A percentile compares a stretch with the other conserved stretches of the same genome.
phyloP scores from a whole-genome alignment of 2,888 invertebrate genomes.

The Brachyptera risi region DNA sequence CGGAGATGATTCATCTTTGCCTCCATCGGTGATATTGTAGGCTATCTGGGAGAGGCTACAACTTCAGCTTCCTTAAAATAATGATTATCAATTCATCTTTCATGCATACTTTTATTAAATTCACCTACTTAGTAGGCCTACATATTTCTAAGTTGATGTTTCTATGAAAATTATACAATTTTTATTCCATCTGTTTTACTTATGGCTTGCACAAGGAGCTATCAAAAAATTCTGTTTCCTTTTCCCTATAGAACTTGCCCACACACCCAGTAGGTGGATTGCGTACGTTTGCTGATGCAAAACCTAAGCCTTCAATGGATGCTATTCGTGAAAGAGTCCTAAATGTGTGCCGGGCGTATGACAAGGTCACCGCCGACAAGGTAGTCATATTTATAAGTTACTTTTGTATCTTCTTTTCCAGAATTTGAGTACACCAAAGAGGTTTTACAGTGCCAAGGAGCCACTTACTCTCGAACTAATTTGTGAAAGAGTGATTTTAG shows the following conservation, averaged over 20 bases:
- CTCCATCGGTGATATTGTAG: too few relatives aligned
- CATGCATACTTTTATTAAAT: too few relatives aligned
- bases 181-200: too few relatives aligned
- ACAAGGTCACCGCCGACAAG: slow-evolving; percentile 84
- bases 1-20: too few relatives aligned
- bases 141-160: too few relatives aligned
- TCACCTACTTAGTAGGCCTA: too few relatives aligned
- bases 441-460: slow-evolving; percentile 62
- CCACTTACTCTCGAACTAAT: slow-evolving; percentile 81
- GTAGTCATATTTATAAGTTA: slow-evolving; percentile 59
- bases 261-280: slow-evolving; percentile 24
- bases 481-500: slow-evolving; percentile 85
- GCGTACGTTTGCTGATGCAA: slow-evolving; percentile 42
- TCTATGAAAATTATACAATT: too few relatives aligned
- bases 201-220: too few relatives aligned
- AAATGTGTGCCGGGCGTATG: slow-evolving; percentile 82
- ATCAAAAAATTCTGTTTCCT: too few relatives aligned
- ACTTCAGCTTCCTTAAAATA: too few relatives aligned
- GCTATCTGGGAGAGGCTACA: too few relatives aligned
- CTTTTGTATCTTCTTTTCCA: slow-evolving; percentile 41
- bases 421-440: slow-evolving; percentile 40
- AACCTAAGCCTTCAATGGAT: slow-evolving; percentile 55
- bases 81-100: too few relatives aligned
- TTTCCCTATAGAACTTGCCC: slow-evolving; percentile 26
- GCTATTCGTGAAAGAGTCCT: slow-evolving; percentile 77